A percentile compares a stretch with the other conserved stretches of the same genome.
These are phyloP conservation scores for Salvator merianae DNA, from an alignment of 2,113 vertebrate species.

Conservation along the genomic window DNA sequence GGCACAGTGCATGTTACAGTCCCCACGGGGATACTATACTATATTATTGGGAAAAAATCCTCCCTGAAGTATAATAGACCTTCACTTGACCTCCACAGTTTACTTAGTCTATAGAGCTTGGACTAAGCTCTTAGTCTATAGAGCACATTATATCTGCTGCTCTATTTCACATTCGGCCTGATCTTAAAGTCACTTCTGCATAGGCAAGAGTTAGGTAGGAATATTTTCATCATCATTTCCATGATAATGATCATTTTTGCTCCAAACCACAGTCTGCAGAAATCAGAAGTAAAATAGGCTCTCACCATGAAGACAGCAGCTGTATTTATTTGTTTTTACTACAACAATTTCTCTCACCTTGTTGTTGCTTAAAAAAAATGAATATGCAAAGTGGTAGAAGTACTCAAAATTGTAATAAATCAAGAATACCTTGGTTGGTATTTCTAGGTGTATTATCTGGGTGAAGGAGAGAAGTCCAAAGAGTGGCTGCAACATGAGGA, in stretches of 20 bases:
- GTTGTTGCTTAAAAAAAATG: neutral
- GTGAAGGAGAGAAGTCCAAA: conserved; percentile 88
- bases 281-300: neutral
- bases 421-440: neutral
- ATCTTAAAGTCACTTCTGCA: neutral
- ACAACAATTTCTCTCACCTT: neutral
- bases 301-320: neutral
- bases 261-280: neutral
- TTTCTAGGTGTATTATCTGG: conserved; percentile 89
- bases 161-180: neutral
- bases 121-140: too few relatives aligned
- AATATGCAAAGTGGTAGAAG: too few relatives aligned
- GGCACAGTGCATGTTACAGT: neutral
- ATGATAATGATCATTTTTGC: neutral
- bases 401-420: neutral
- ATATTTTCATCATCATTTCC: neutral
- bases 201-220: neutral
- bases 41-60: neutral
- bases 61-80: neutral
- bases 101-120: neutral
- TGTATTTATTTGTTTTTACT: neutral
- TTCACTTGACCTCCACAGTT: neutral
- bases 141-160: neutral
- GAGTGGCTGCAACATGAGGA: conserved; percentile 78
- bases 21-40: neutral